Evolutionary conservation across 2,113 vertebrate genomes (phyloP).

Genomic region (Astur gentilis): DNA sequence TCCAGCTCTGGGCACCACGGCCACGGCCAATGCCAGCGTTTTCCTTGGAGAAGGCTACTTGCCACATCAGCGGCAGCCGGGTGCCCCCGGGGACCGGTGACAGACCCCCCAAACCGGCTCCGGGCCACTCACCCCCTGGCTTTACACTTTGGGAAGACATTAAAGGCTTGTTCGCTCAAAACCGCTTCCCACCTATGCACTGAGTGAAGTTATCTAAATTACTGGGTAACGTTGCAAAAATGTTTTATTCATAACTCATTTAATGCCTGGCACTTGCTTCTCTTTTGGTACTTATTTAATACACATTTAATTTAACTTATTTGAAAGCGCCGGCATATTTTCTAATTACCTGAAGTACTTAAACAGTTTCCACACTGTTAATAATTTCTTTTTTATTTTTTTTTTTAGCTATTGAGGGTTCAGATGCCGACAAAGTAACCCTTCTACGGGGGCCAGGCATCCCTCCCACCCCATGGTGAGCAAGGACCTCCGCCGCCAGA

Average conservation of each 20-base stretch:
- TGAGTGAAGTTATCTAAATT: background rate
- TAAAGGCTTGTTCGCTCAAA: background rate
- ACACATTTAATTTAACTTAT: constrained; percentile 11
- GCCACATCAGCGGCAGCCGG: fast-evolving
- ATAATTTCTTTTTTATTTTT: background rate
- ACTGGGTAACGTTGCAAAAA: background rate
- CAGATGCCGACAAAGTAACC: background rate
- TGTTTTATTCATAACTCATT: background rate
- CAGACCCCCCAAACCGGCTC: background rate
- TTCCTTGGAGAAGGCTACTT: fast-evolving
- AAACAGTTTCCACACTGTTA: background rate
- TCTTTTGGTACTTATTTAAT: background rate
- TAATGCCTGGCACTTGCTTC: background rate
- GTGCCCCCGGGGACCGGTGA: fast-evolving
- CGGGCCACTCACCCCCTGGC: fast-evolving
- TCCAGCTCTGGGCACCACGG: fast-evolving
- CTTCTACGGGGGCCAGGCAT: background rate
- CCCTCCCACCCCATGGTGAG: background rate
- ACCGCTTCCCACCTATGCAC: background rate
- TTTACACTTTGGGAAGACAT: fast-evolving
- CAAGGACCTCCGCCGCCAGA: fast-evolving
- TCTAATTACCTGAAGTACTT: constrained; percentile 10
- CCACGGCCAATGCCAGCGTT: fast-evolving
- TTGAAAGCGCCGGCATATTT: background rate
- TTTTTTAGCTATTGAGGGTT: background rate